Evolutionary conservation across 2,888 invertebrate genomes (phyloP), one percentile per base, ranked within the genome.

Genomic region (Synanthedon formicaeformis): DNA sequence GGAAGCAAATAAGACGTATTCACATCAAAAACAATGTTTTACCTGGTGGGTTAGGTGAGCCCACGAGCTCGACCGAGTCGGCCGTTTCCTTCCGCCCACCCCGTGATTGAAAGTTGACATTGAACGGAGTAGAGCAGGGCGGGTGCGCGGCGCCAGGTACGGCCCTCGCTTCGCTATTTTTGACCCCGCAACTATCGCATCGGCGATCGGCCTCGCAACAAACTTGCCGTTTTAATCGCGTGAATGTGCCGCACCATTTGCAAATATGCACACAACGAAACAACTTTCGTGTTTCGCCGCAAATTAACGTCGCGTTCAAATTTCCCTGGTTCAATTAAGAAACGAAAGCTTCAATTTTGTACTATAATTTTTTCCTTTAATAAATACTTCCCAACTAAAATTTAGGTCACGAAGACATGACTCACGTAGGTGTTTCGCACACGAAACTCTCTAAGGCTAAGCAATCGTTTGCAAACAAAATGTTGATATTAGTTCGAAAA

Each of bases 141-240:
- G 82, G 81, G 83, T 74, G 82, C 81, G 83, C 74, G 82, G 84
- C 79, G 78, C 86, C 85, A 81, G 87, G 87, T 75, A 87, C 87
- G 80, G 77, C 75, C 75, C 77, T 75, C 76, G 76, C 79, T 59
- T 60, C 62, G 62, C 68, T 82, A 79, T 79, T 82, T 84, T 79
- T 81, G 84, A 85, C 84, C 84, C 81, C 79, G 78, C 78, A 71
- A 75, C 78, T 85, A 87, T 87, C 86, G 82, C 80, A 61, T 60
- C 73, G 78, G 77, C 80, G 81, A 86, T 86, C 86, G 83, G 77
- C 87, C 84, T 78, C 83, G 78, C 70, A 73, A 34, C 71, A 72
- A 77, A 77, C 75, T 80, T 78, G 75, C 81, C 72, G 77, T 73
- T 81, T 81, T 81, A 81, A 80, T 82, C 76, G 79, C 81, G 73